These are phyloP conservation scores for Cyprinus carpio DNA, from an alignment of 2,113 vertebrate species.

Conservation along the genomic window DNA sequence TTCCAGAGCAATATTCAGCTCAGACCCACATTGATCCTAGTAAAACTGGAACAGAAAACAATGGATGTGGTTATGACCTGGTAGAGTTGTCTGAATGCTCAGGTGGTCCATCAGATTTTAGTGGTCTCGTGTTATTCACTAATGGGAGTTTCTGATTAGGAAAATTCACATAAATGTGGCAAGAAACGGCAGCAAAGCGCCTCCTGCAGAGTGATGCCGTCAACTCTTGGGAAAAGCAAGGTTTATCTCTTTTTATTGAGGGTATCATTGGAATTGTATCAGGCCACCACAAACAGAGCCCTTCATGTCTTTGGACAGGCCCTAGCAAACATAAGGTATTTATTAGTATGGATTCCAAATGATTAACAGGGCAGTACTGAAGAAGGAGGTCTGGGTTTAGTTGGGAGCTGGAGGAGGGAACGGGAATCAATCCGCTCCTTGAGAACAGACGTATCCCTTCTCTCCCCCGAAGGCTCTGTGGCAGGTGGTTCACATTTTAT, in stretches of 20 bases:
- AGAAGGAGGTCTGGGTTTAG: conserved; percentile 62
- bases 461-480: conserved; percentile 67
- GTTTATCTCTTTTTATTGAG: conserved; percentile 70
- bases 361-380: conserved; percentile 72
- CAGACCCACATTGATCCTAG: conserved; percentile 37
- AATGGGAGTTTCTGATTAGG: neutral
- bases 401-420: conserved; percentile 65
- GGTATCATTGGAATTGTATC: conserved; percentile 67
- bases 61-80: conserved; percentile 36
- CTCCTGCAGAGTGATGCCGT: conserved; percentile 19
- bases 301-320: conserved; percentile 57
- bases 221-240: conserved; percentile 44
- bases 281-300: conserved; percentile 61
- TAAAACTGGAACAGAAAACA: conserved; percentile 30
- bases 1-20: conserved; percentile 49
- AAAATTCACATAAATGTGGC: neutral
- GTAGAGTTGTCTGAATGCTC: neutral
- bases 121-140: neutral
- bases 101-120: conserved; percentile 1
- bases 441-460: conserved; percentile 63
- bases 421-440: conserved; percentile 69
- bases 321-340: conserved; percentile 77
- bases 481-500: conserved; percentile 82
- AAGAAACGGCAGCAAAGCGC: conserved; percentile 19
- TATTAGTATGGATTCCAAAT: conserved; percentile 79